phyloP scores from a whole-genome alignment of 2,113 vertebrate species.

The Apodemus sylvaticus region DNA sequence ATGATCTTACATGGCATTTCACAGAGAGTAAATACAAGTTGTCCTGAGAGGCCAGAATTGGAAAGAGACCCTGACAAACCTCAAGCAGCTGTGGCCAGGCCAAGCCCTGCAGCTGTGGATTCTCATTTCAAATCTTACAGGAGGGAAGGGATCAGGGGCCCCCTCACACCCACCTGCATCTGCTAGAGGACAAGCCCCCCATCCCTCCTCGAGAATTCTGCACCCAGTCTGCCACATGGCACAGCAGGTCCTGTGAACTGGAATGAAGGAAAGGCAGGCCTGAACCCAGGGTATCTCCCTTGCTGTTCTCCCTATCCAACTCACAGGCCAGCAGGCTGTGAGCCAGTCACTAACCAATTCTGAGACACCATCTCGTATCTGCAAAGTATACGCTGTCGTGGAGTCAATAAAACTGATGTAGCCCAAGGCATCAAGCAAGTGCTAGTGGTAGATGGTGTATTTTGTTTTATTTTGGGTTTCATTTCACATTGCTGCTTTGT shows the following conservation, averaged over 20 bases:
- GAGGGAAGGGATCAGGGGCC: not conserved
- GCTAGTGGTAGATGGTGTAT: not conserved
- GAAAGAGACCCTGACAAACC: not conserved
- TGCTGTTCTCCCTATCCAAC: not conserved
- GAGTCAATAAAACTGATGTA: not conserved
- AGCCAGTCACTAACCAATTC: not conserved
- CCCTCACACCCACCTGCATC: not conserved
- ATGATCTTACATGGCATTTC: not conserved
- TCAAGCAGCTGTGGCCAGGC: too few relatives aligned
- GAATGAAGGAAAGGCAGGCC: not conserved
- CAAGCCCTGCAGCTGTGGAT: not conserved
- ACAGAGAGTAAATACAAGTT: not conserved
- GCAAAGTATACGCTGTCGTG: not conserved
- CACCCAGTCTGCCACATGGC: not conserved
- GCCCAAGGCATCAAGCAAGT: not conserved
- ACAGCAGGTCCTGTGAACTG: not conserved
- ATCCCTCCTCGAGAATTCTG: not conserved
- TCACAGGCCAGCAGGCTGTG: not conserved
- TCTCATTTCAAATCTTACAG: too few relatives aligned
- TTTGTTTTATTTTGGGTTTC: not conserved
- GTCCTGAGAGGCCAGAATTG: not conserved
- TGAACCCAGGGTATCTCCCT: not conserved
- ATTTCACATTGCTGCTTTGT: not conserved
- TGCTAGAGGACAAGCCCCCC: not conserved
- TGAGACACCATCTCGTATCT: not conserved